Conservation (phyloP, 2,888 invertebrate species). For the Amphipyra berbera region DNA sequence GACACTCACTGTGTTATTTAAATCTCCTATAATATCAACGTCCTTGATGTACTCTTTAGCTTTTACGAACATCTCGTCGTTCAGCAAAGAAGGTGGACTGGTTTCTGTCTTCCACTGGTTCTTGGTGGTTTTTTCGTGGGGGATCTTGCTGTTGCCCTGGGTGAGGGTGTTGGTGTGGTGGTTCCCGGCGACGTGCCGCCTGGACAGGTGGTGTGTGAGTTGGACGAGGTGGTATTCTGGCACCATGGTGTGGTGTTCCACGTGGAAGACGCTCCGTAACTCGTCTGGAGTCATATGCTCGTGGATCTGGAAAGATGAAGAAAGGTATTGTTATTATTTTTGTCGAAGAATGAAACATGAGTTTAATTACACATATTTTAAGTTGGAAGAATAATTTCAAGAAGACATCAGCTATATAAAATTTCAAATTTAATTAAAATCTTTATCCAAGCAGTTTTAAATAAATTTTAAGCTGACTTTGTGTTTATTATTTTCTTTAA, state of each 20-base stretch:
- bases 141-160: conserved; percentile 72
- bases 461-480: too few species aligned
- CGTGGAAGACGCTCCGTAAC: conserved; percentile 95
- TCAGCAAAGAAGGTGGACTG: conserved; percentile 79
- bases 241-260: conserved; percentile 93
- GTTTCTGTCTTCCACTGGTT: conserved; percentile 72
- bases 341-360: neutral
- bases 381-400: too few species aligned
- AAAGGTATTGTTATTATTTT: conserved; percentile 27
- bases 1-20: conserved; percentile 84
- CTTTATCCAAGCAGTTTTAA: too few species aligned
- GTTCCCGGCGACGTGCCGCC: conserved; percentile 81
- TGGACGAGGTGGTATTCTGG: conserved; percentile 96
- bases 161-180: conserved; percentile 72
- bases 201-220: conserved; percentile 91
- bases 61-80: conserved; percentile 85
- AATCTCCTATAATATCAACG: conserved; percentile 81
- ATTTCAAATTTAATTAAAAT: too few species aligned
- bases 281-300: conserved; percentile 96
- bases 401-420: too few species aligned
- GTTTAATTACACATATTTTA: too few species aligned
- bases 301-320: conserved; percentile 93
- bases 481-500: neutral
- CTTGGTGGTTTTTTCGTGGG: conserved; percentile 79
- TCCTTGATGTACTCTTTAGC: conserved; percentile 80